phyloP scores from a whole-genome alignment of 2,113 vertebrate genomes.

The Carassius carassius region DNA sequence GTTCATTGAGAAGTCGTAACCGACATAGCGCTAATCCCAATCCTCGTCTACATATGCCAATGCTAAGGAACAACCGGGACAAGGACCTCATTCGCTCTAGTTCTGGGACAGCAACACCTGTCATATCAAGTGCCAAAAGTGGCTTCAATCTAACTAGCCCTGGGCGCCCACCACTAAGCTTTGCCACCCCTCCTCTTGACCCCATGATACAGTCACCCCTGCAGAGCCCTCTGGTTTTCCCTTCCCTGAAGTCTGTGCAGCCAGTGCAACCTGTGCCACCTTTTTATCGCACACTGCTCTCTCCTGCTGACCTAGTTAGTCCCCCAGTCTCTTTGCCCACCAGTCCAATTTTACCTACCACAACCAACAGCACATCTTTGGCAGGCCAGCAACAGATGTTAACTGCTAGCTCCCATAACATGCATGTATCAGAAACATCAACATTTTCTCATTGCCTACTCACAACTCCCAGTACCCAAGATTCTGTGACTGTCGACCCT shows the following conservation, averaged over 20 bases:
- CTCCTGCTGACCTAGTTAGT: conserved; percentile 92
- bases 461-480: conserved; percentile 77
- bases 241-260: conserved; percentile 94
- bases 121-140: conserved; percentile 95
- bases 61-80: conserved; percentile 98
- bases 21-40: conserved; percentile 98
- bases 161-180: conserved; percentile 91
- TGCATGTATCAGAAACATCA: conserved; percentile 79
- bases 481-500: conserved; percentile 79
- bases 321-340: conserved; percentile 93
- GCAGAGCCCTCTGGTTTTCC: conserved; percentile 92
- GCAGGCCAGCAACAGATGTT: conserved; percentile 80
- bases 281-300: conserved; percentile 95
- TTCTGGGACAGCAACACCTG: conserved; percentile 87
- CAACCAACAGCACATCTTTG: conserved; percentile 76
- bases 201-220: conserved; percentile 90
- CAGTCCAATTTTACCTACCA: conserved; percentile 90
- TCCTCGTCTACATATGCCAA: conserved; percentile 97
- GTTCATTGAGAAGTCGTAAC: conserved; percentile 95
- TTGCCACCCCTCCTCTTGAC: conserved; percentile 93
- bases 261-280: conserved; percentile 97
- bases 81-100: conserved; percentile 96
- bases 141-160: conserved; percentile 91
- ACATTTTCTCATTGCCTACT: conserved; percentile 75
- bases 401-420: conserved; percentile 73